phyloP scores from a whole-genome alignment of 2,113 vertebrate species.

The Pituophis catenifer region DNA sequence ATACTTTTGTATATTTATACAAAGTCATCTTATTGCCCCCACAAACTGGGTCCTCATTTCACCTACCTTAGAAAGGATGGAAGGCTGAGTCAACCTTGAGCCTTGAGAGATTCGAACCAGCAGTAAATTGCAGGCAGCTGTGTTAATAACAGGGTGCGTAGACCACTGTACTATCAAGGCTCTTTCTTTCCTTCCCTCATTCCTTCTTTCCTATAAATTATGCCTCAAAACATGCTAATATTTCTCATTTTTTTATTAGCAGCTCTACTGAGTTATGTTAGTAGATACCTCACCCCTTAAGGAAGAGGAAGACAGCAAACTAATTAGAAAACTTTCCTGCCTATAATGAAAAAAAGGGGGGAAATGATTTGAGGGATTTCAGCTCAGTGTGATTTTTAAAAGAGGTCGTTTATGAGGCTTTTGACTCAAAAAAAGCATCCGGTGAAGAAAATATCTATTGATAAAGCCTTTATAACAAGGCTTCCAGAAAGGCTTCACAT shows the following conservation, averaged over 20 bases:
- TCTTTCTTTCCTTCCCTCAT: too few relatives aligned
- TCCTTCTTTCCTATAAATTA: not conserved
- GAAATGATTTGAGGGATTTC: not conserved
- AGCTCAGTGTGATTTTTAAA: not conserved
- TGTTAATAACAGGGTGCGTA: too few relatives aligned
- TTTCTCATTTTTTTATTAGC: not conserved
- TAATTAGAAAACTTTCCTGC: not conserved
- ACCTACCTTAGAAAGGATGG: too few relatives aligned
- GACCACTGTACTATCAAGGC: too few relatives aligned
- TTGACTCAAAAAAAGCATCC: not conserved
- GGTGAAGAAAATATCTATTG: not conserved
- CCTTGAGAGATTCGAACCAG: too few relatives aligned
- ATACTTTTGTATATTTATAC: too few relatives aligned
- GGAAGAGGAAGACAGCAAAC: not conserved
- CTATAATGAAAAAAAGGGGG: not conserved
- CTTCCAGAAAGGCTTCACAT: constrained; percentile 9
- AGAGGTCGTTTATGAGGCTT: not conserved
- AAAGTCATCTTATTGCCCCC: too few relatives aligned
- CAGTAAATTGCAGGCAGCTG: too few relatives aligned
- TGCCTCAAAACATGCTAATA: not conserved
- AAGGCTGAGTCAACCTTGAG: too few relatives aligned
- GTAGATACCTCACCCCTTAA: not conserved
- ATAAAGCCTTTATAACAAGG: not conserved
- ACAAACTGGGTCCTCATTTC: too few relatives aligned
- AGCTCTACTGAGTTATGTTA: not conserved